Evolutionary conservation across 2,888 invertebrate species (phyloP).

Genomic region (Caenorhabditis zanzibari): DNA sequence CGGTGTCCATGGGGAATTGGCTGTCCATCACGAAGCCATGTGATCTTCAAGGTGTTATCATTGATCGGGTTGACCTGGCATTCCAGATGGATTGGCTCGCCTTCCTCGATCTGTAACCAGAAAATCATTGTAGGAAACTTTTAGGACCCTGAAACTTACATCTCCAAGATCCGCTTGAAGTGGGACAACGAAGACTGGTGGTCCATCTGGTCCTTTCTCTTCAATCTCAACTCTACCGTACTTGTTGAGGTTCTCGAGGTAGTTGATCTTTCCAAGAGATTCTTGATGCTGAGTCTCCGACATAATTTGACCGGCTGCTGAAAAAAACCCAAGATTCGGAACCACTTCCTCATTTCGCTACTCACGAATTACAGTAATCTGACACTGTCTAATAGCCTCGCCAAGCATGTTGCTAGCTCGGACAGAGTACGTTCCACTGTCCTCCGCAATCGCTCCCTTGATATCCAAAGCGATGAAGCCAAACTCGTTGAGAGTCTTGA

Average conservation of each 20-base stretch:
- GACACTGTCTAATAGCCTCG: conserved; percentile 77
- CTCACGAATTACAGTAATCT: conserved; percentile 76
- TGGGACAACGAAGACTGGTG: conserved; percentile 76
- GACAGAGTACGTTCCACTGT: conserved; percentile 95
- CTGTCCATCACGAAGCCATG: conserved; percentile 95
- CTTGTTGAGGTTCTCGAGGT: conserved; percentile 86
- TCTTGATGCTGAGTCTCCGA: conserved; percentile 82
- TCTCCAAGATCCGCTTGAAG: conserved; percentile 71
- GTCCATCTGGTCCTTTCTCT: conserved; percentile 77
- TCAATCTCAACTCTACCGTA: conserved; percentile 80
- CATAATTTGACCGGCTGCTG: conserved; percentile 78
- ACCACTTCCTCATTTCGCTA: neutral
- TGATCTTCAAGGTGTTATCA: conserved; percentile 91
- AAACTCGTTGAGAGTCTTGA: conserved; percentile 87
- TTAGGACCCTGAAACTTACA: conserved; percentile 69
- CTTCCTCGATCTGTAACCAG: conserved; percentile 86
- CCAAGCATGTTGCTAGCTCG: conserved; percentile 77
- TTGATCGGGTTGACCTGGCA: conserved; percentile 95
- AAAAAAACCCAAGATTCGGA: conserved; percentile 29
- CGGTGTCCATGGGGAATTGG: conserved; percentile 91
- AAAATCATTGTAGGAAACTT: neutral
- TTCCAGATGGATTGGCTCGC: conserved; percentile 94
- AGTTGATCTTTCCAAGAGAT: conserved; percentile 84
- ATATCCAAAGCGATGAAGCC: conserved; percentile 88
- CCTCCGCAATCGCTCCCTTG: conserved; percentile 89